A percentile compares a stretch with the other conserved stretches of the same genome.
Conservation (phyloP, 2,113 vertebrate species). For the Diglossa brunneiventris region DNA sequence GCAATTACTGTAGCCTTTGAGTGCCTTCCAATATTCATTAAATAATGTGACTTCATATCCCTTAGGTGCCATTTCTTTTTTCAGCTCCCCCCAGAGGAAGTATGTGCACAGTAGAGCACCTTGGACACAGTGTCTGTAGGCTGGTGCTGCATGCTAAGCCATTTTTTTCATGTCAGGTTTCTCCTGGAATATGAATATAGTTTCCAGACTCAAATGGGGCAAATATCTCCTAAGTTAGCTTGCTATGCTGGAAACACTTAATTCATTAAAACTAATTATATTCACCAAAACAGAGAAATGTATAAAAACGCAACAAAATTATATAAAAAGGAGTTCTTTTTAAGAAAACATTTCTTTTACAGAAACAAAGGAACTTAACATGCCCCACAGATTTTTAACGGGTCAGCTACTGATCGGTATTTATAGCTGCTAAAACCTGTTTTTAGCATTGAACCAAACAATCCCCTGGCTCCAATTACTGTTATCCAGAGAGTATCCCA, state of each 20-base stretch:
- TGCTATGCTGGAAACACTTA: not conserved
- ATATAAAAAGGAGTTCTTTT: not conserved
- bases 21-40: not conserved
- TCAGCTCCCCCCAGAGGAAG: not conserved
- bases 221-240: not conserved
- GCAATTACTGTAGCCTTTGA: not conserved
- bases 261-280: not conserved
- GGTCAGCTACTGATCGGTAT: conserved; percentile 39
- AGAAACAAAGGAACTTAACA: conserved; percentile 7
- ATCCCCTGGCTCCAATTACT: conserved; percentile 46
- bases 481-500: not conserved
- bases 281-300: not conserved
- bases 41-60: conserved; percentile 16
- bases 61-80: not conserved
- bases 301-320: not conserved
- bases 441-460: conserved; percentile 42
- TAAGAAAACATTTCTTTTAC: not conserved
- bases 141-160: not conserved
- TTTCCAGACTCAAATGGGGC: not conserved
- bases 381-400: conserved; percentile 29
- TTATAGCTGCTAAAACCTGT: conserved; percentile 57
- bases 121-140: not conserved
- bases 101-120: not conserved
- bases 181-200: not conserved
- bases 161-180: not conserved